Percentiles rank a stretch among this genome's conserved stretches.
phyloP scores from a whole-genome alignment of 2,113 vertebrate species.

The Camelus bactrianus region DNA sequence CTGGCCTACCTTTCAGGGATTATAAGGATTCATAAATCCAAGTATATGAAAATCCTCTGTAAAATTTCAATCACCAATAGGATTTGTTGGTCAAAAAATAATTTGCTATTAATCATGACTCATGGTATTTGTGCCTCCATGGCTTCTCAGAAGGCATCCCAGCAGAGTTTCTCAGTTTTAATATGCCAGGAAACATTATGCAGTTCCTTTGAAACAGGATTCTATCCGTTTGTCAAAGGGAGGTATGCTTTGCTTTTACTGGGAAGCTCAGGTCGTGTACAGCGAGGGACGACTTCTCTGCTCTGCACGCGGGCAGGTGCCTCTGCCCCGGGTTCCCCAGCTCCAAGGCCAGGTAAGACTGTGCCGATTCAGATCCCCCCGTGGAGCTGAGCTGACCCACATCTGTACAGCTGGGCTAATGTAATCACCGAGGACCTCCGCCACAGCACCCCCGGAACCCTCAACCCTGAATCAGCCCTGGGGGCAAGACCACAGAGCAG shows the following conservation, averaged over 20 bases:
- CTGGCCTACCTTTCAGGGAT: neutral
- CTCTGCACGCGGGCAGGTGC: neutral
- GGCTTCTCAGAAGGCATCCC: neutral
- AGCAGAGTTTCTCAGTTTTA: neutral
- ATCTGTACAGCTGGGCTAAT: neutral
- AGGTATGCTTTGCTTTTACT: neutral
- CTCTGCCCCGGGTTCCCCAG: fast-evolving
- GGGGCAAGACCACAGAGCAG: neutral
- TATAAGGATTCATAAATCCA: neutral
- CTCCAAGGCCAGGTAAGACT: neutral
- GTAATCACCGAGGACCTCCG: neutral
- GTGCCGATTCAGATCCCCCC: neutral
- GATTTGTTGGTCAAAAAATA: slow-evolving; percentile 7
- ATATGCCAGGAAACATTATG: neutral
- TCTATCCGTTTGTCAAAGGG: neutral
- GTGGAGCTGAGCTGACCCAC: neutral
- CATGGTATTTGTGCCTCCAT: neutral
- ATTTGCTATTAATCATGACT: slow-evolving; percentile 35
- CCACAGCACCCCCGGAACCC: neutral
- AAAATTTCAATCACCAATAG: neutral
- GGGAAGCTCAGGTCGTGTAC: neutral
- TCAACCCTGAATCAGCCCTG: neutral
- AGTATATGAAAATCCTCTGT: neutral
- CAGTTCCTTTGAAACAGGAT: neutral
- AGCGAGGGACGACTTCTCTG: neutral